phyloP scores from a whole-genome alignment of 2,888 invertebrate genomes.

The Ommatoiulus sabulosus region DNA sequence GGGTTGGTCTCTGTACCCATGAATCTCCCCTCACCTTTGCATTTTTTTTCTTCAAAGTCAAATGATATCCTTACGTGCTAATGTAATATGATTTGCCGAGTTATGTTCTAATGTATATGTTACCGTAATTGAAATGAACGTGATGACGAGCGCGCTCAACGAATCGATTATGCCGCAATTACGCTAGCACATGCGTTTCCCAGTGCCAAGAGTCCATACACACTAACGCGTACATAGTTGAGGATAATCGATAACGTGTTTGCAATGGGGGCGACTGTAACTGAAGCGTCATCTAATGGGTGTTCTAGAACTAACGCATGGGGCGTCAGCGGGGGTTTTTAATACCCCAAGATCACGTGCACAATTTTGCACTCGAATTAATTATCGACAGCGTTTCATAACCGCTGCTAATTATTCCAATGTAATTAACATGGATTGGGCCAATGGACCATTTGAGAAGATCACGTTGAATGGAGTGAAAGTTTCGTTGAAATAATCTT shows the following conservation, averaged over 20 bases:
- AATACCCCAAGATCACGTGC: not conserved
- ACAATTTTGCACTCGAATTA: not conserved
- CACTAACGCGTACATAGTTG: slow-evolving; percentile 35
- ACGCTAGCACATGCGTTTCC: not conserved
- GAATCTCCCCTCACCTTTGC: not conserved
- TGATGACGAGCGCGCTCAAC: not conserved
- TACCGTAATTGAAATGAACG: not conserved
- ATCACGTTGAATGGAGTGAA: too few species aligned
- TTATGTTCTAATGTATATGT: not conserved
- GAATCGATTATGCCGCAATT: not conserved
- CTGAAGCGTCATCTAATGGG: not conserved
- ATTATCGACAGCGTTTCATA: not conserved
- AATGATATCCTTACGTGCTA: slow-evolving; percentile 1
- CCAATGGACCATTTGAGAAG: not conserved
- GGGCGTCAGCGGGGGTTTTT: not conserved
- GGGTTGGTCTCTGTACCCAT: not conserved
- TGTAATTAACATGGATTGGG: not conserved
- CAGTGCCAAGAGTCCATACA: slow-evolving; percentile 44
- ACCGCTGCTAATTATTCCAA: not conserved
- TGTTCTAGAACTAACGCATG: not conserved
- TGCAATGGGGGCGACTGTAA: not conserved
- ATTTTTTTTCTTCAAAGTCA: not conserved
- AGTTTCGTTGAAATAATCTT: too few species aligned
- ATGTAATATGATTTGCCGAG: not conserved
- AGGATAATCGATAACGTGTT: not conserved